Base-by-base conservation (phyloP, 2,888 invertebrate genomes). In the Thysanoteuthis rhombus region DNA sequence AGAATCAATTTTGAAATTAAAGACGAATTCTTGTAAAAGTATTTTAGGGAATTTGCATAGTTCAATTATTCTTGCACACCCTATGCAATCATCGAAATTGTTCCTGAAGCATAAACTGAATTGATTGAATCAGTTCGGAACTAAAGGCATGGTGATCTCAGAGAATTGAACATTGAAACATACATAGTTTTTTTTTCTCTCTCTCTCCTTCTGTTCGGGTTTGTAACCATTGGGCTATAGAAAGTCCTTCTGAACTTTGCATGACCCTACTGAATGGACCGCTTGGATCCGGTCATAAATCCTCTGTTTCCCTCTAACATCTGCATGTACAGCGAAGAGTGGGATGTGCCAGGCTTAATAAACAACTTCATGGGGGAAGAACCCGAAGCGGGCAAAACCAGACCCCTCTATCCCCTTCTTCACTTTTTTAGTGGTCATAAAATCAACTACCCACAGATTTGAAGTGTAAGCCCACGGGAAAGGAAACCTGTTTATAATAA, bases 291-390 rank as follows among this genome's bases (percentile, higher is more conserved):
- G 75, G 75, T 75, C 75, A 75, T 75, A 75, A 75, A 75, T 75
- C n/a, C n/a, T 75, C 36, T 36, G 75, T 36, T n/a, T 75, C 36
- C 2, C n/a, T 36, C n/a, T 36, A 75, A 75, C 75, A 75, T 75
- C 75, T 36, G 75, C 75, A 75, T n/a, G 75, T 75, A 75, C 75
- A 75, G 75, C n/a, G 36, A 4, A 75, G 75, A 75, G n/a, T 75
- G 75, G 75, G 75, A n/a, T 75, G n/a, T 75, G 75, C n/a, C 75
- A n/a, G 75, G 75, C 75, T n/a, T 75, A 75, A 75, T 75, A 75
- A 75, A 75, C n/a, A 75, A 75, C 16, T 75, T 75, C 75, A 16
- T 75, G 4, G 75, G 32, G 75, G 75, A 36, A n/a, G 75, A 36
- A 36, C n/a, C n/a, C 16, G n/a, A n/a, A 36, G n/a, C 16, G 1